Evolutionary conservation across 2,888 invertebrate species (phyloP).

Genomic region (Diachrysia chrysitis): DNA sequence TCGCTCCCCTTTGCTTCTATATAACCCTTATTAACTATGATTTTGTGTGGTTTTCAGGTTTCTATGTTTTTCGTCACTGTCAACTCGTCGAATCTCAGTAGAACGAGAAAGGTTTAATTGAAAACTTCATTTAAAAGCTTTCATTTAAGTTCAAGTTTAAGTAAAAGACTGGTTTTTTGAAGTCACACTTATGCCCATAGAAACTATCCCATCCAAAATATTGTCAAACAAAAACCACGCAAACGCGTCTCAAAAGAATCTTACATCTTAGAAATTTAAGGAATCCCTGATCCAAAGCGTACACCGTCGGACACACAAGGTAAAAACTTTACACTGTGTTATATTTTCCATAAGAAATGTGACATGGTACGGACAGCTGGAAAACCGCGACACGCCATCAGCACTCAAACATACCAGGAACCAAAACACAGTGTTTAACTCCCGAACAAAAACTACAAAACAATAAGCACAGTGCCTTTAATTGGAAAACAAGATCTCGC

Average conservation of each 20-base stretch:
- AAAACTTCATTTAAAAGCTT: background rate
- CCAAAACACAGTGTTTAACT: conserved; percentile 42
- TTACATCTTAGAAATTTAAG: conserved; percentile 37
- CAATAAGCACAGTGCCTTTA: conserved; percentile 25
- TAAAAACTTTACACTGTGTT: conserved; percentile 36
- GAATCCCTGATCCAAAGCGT: conserved; percentile 33
- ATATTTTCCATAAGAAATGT: conserved; percentile 22
- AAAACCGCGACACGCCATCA: conserved; percentile 31
- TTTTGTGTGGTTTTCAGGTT: too few relatives aligned
- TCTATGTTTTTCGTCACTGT: too few relatives aligned
- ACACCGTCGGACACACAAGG: conserved; percentile 13
- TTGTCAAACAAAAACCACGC: conserved; percentile 35
- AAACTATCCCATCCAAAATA: conserved; percentile 6
- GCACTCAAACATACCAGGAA: conserved; percentile 9
- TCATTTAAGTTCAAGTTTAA: background rate
- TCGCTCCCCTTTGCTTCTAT: too few relatives aligned
- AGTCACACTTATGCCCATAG: background rate
- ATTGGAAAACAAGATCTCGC: conserved; percentile 48
- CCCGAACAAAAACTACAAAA: conserved; percentile 32
- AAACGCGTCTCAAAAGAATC: conserved; percentile 7
- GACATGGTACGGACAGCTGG: conserved; percentile 24
- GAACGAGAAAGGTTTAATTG: too few relatives aligned
- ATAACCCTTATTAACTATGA: too few relatives aligned
- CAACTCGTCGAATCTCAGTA: too few relatives aligned
- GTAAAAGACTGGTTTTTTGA: background rate